Evolutionary conservation across 1,140 invertebrate species (phyloP), one percentile per base, ranked within the genome.

Genomic region (Geopemphigus sp.): DNA sequence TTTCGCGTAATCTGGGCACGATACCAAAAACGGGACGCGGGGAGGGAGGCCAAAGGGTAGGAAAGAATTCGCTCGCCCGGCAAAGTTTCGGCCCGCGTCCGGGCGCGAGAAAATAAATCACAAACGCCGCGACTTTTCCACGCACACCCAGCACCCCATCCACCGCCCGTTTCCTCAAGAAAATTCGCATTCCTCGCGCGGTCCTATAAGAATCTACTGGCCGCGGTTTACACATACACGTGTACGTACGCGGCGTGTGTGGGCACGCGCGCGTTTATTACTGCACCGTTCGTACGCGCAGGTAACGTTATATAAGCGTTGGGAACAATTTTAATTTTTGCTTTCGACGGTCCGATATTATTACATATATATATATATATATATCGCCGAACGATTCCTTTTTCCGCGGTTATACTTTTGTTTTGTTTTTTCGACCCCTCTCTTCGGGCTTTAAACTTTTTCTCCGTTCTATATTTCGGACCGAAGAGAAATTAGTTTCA

Each of bases 1-100:
- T 78, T 78, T 78, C 39, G 74, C 74, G 74, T 78, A 61, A 78
- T 78, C 74, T 63, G 74, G 74, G 74, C 74, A 61, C 74, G 50
- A 78, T 78, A 78, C 74, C 56, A 54, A 72, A 78, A 50, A 14
- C 47, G 47, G 57, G n/a, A n/a, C n/a, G n/a, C n/a, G n/a, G n/a
- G n/a, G n/a, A n/a, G n/a, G n/a, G n/a, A n/a, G n/a, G n/a, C n/a
- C n/a, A n/a, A n/a, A n/a, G n/a, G n/a, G n/a, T n/a, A n/a, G n/a
- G n/a, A n/a, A n/a, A n/a, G n/a, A n/a, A n/a, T n/a, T n/a, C n/a
- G n/a, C n/a, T n/a, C 17, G 10, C 14, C 32, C 2, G 1, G 29
- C 17, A 63, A 78, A 78, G 57, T 78, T 78, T 78, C n/a, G 17
- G 57, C 6, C 39, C 39, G 17, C 15, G 32, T 78, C 50, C 39